These are phyloP conservation scores for Neodontobutis hainanensis DNA, from an alignment of 2,113 vertebrate species.

Conservation along the genomic window DNA sequence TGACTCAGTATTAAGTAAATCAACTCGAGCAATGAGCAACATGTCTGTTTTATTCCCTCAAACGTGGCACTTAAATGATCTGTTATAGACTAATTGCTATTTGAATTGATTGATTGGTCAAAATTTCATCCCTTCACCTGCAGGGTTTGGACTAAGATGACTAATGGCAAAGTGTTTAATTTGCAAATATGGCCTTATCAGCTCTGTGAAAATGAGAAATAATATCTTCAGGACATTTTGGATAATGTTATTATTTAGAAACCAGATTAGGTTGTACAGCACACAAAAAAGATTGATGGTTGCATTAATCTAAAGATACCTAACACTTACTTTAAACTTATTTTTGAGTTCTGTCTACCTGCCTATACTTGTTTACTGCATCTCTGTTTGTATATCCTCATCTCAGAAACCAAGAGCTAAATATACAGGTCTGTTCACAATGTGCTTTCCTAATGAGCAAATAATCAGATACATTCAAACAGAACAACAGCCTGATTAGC, in stretches of 20 bases:
- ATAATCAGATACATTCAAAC: conserved; percentile 6
- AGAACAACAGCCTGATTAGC: background rate
- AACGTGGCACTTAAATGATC: conserved; percentile 9
- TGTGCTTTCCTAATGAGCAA: conserved; percentile 17
- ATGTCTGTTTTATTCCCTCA: conserved; percentile 13
- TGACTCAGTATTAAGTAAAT: background rate
- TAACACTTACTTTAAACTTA: too few species aligned
- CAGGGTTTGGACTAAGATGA: conserved; percentile 33
- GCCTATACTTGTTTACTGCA: too few species aligned
- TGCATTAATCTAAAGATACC: too few species aligned
- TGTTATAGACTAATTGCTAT: conserved; percentile 36
- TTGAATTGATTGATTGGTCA: conserved; percentile 55
- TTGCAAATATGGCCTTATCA: conserved; percentile 52
- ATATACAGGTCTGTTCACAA: background rate
- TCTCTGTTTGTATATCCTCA: too few species aligned
- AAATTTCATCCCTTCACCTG: conserved; percentile 41
- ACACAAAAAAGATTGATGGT: too few species aligned
- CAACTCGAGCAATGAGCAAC: conserved; percentile 1
- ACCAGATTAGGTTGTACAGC: background rate
- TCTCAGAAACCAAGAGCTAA: background rate
- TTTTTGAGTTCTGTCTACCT: too few species aligned
- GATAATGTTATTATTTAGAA: conserved; percentile 32
- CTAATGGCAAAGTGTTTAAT: conserved; percentile 51
- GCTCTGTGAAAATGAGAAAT: conserved; percentile 38
- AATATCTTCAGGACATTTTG: conserved; percentile 46